A percentile compares a stretch with the other conserved stretches of the same genome.
These are phyloP conservation scores for Pelobates fuscus DNA, from an alignment of 2,113 vertebrate species.

Conservation along the genomic window DNA sequence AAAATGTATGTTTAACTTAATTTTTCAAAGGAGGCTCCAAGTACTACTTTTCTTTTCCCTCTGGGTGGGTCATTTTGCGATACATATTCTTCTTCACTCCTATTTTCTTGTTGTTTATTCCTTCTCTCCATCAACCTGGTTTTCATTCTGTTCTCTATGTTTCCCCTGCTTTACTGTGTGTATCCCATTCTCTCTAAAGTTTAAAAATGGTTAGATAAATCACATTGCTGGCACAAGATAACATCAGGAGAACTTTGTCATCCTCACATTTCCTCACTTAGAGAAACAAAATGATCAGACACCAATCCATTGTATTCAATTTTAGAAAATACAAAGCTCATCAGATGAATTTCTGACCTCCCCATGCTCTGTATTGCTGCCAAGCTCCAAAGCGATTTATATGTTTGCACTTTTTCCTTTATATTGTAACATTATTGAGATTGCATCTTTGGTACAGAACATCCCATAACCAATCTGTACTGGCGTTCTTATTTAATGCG, in stretches of 20 bases:
- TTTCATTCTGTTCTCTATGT: no score
- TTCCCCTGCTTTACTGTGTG: no score
- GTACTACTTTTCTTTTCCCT: no score
- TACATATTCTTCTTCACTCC: no score
- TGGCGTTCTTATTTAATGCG: background rate
- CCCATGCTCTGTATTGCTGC: constrained; percentile 11
- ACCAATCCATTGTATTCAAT: background rate
- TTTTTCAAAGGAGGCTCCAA: no score
- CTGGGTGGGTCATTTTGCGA: no score
- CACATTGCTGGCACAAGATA: background rate
- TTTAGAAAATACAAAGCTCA: constrained; percentile 7
- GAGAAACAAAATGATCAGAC: background rate
- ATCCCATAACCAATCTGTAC: constrained; percentile 1
- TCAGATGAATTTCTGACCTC: constrained; percentile 10
- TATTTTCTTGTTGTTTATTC: no score
- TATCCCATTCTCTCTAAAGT: no score
- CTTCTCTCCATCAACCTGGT: no score
- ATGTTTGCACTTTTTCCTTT: background rate
- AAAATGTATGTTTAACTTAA: no score
- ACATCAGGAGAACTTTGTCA: background rate
- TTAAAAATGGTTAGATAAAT: no score
- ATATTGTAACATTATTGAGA: constrained; percentile 3
- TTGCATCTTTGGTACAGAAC: constrained; percentile 9
- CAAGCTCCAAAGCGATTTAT: constrained; percentile 11
- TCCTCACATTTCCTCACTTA: background rate